Evolutionary conservation across 92 coral and sea anemone genomes (phyloP), one percentile per base, ranked within the genome.

Genomic region (Palythoa grandis): DNA sequence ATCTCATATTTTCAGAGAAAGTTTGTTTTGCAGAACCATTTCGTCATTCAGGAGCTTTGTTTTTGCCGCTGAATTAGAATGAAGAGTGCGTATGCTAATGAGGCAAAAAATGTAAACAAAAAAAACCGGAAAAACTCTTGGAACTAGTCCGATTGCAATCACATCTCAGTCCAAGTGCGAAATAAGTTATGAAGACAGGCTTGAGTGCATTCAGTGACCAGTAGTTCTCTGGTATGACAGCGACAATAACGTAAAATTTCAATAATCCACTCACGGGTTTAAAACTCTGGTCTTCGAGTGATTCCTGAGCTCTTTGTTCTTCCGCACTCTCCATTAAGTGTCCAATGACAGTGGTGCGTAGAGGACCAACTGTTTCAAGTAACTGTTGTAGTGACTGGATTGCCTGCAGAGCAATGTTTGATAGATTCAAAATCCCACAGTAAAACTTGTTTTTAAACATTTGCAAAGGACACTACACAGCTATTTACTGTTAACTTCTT

Each of bases 291-390:
- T 83, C 91, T 37, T 70, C 88, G 8, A 80, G 77, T 52, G 89
- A 88, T 40, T 88, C 88, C 76, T 72, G 56, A 10, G 66, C 54
- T 85, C 79, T 85, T 65, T 91, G 87, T 54, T 85, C 80, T 65
- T 57, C 84, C 48, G 94, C 95, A 60, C 77, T 86, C 58, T 90
- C 94, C 48, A 94, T 87, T 19, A 90, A 48, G 58, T 53, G 86
- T 13, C 73, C 60, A 16, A 66, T 23, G 54, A 78, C 75, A 29
- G 82, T 88, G 60, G 47, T 52, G 71, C 86, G 88, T 25, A 83
- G 67, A 37, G 86, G 75, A 13, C 66, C 68, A 74, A 61, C 84
- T 20, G 56, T 84, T 35, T 79, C 79, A 47, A 88, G 87, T 35
- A 90, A 54, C 14, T 61, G 65, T 53, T 88, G 86, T 47, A 92